Conservation (phyloP, 2,113 vertebrate genomes). For the Xenotilapia longispinis region DNA sequence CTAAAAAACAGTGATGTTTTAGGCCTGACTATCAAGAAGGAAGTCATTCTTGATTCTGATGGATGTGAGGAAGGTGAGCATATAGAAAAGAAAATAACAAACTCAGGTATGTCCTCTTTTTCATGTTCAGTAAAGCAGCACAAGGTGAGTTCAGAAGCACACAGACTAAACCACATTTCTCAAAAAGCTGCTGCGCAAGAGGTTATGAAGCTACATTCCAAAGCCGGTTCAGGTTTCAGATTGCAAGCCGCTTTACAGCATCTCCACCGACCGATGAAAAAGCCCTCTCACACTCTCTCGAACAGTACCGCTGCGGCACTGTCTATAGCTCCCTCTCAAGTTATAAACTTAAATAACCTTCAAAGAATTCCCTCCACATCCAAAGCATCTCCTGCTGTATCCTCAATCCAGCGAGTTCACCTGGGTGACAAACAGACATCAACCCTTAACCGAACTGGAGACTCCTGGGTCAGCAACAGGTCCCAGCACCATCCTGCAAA, state of each 20-base stretch:
- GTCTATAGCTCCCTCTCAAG: slow-evolving; percentile 18
- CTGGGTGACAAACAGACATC: slow-evolving; percentile 12
- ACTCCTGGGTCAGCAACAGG: slow-evolving; percentile 28
- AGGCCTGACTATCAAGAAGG: slow-evolving; percentile 60
- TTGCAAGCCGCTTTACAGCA: slow-evolving; percentile 36
- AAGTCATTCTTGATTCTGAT: slow-evolving; percentile 45
- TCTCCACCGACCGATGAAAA: slow-evolving; percentile 41
- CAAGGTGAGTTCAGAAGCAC: neutral
- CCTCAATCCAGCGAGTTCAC: slow-evolving; percentile 33
- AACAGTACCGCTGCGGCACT: neutral
- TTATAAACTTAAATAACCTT: neutral
- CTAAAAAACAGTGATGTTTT: neutral
- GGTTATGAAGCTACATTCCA: slow-evolving; percentile 21
- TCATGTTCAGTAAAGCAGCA: slow-evolving; percentile 10
- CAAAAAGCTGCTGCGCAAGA: slow-evolving; percentile 24
- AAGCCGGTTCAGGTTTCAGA: slow-evolving; percentile 9
- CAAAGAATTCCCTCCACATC: slow-evolving; percentile 48
- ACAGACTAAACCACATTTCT: slow-evolving; percentile 19
- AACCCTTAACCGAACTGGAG: slow-evolving; percentile 21
- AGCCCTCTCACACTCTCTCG: neutral
- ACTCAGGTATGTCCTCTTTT: neutral
- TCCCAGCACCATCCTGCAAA: slow-evolving; percentile 31
- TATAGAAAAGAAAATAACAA: neutral
- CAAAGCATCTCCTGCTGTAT: slow-evolving; percentile 21
- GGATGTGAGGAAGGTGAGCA: slow-evolving; percentile 13